Evolutionary conservation across 2,797 vertebrate species (phyloP), one percentile per base, ranked within the genome.

Genomic region (Oreortyx pictus): DNA sequence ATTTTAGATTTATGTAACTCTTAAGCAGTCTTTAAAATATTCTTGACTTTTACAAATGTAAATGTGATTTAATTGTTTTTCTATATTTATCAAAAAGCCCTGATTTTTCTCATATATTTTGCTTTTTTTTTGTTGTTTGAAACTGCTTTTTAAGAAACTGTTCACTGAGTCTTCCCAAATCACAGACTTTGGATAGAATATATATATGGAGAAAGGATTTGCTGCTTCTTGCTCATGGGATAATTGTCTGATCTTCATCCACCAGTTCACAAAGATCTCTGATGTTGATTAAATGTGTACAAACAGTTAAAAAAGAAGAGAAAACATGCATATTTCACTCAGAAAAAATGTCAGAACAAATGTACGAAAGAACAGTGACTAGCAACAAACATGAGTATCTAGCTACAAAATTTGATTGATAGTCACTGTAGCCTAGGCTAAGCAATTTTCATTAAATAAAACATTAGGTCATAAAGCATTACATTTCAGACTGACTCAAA

Each of bases 251-350:
- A 86, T 82, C 52, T 84, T 74, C 0, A 1, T 86, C 66, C 64
- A 88, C 60, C 44, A 94, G 89, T 93, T 96, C 92, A 95, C 88
- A 95, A 92, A 90, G 81, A 92, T 83, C 75, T 84, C 88, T 88
- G 57, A 76, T 95, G 91, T 93, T 94, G 93, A 96, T 90, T 93
- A 93, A 94, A 95, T 90, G 91, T 93, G 83, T 91, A 86, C 92
- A 96, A 95, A 96, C 92, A 95, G 25, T n/a, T 86, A n/a, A 16
- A 46, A 57, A 82, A 56, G 82, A 79, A 80, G 66, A 70, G 35
- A 41, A 93, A 93, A 71, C 52, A 47, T 23, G 60, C 81, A 66
- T 91, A 76, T 89, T 96, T 92, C 83, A 85, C 74, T 91, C 19
- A 17, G 52, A 92, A 94, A 91, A 89, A 86, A 94, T 37, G 74